Evolutionary conservation across 2,113 vertebrate species (phyloP), one percentile per base, ranked within the genome.

Genomic region (Nanorana parkeri): DNA sequence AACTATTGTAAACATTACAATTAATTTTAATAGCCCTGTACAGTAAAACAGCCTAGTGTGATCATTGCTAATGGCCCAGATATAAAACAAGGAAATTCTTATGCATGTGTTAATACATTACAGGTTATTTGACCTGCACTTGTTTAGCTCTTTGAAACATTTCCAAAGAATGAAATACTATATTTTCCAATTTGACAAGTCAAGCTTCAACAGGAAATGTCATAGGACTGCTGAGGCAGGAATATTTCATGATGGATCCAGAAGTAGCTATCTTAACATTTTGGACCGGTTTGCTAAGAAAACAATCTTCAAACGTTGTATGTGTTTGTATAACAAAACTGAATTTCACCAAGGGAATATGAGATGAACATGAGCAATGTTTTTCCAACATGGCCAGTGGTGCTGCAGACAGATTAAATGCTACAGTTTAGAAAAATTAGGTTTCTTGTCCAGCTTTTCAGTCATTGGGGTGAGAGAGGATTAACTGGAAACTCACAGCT

Each of bases 261-360:
- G 84, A 88, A 89, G 64, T 58, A 66, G 63, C 64, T 79, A 52
- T 79, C 41, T 26, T 55, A 32, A 56, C 8, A 65, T 83, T 85
- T 86, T 93, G 88, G 87, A 90, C 83, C 83, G 87, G 71, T 58
- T 86, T 66, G 88, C 89, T 89, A 89, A 88, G 86, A 90, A 91
- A 90, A 91, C 84, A 88, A 89, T 89, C 87, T 92, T 90, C 82
- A 86, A 91, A 75, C 90, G 86, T 91, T 89, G 84, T 86, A 90
- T 89, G 87, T 90, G 84, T 88, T 92, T 91, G 86, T 92, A 93
- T 90, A 79, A 79, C 90, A 89, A 84, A 87, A 79, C 75, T 0
- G 68, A 83, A 75, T 81, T 88, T 47, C 71, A 91, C 85, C 86
- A 84, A 1, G 4, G 86, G 86, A 88, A 89, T 86, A 88, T 83